Percentiles rank a stretch among this genome's conserved stretches.
These are phyloP conservation scores for Orthosia gracilis DNA, from an alignment of 2,888 invertebrate species.

Conservation along the genomic window DNA sequence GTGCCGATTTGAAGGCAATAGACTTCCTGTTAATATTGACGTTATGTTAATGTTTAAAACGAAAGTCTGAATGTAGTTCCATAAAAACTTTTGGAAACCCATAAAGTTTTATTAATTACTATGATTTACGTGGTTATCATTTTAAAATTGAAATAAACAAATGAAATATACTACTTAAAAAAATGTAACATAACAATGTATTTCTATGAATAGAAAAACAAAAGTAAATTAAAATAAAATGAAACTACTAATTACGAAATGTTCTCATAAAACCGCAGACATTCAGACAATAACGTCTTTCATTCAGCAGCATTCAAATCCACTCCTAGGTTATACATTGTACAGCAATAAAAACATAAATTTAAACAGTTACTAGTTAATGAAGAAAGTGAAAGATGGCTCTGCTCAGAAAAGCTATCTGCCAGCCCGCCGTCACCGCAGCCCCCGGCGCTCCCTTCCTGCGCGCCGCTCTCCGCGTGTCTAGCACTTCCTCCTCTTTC, in stretches of 20 bases:
- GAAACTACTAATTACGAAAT: no score
- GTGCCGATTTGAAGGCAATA: no score
- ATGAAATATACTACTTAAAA: neutral
- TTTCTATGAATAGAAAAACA: no score
- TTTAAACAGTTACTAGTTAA: neutral
- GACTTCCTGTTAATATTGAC: no score
- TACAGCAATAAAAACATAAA: neutral
- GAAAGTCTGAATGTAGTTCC: neutral
- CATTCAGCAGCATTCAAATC: no score
- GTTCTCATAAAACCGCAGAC: no score
- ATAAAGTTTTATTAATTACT: neutral
- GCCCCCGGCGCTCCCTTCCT: neutral
- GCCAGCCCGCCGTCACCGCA: neutral
- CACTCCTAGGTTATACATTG: no score
- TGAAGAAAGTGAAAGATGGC: neutral
- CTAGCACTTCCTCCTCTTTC: neutral
- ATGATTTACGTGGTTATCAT: neutral
- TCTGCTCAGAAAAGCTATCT: conserved; percentile 7
- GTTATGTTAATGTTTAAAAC: neutral
- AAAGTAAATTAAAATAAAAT: no score
- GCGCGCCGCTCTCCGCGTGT: neutral
- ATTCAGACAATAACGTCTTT: neutral
- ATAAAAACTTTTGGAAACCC: neutral
- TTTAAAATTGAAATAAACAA: no score
- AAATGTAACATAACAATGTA: neutral